phyloP scores from a whole-genome alignment of 2,113 vertebrate species.

The Saccopteryx leptura region DNA sequence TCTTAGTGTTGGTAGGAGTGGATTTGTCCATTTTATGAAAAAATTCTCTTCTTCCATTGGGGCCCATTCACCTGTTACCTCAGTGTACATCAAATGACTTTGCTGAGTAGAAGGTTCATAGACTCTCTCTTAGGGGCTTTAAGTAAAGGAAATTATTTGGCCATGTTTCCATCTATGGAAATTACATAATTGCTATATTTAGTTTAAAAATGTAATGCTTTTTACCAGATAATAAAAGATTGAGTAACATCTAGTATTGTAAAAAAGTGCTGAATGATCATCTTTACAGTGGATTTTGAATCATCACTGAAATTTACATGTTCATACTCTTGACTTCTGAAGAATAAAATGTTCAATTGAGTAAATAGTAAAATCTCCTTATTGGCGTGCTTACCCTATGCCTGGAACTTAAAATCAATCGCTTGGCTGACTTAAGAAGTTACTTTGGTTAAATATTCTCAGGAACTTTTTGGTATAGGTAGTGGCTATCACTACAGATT shows the following conservation, averaged over 20 bases:
- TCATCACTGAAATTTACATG: not conserved
- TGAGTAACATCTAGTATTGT: not conserved
- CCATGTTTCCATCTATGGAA: not conserved
- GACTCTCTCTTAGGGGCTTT: not conserved
- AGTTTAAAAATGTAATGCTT: constrained; percentile 36
- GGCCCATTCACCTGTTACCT: not conserved
- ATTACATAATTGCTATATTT: not conserved
- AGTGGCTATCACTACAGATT: not conserved
- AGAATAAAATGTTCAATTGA: constrained; percentile 19
- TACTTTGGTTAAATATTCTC: constrained; percentile 26
- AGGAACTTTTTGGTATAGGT: not conserved
- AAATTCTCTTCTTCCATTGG: not conserved
- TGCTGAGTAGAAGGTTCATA: not conserved
- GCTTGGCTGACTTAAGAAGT: not conserved
- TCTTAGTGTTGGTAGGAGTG: not conserved
- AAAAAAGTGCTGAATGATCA: not conserved
- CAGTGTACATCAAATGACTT: not conserved
- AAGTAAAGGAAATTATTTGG: constrained; percentile 30
- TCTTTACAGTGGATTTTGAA: constrained; percentile 39
- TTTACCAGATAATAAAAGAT: constrained; percentile 25
- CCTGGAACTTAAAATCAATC: constrained; percentile 21
- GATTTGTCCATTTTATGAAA: not conserved
- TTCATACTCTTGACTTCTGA: constrained; percentile 28
- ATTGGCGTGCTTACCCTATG: not conserved
- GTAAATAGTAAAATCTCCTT: constrained; percentile 18